Base-by-base conservation (phyloP, 2,797 vertebrate genomes). In the Acipenser transmontanus region DNA sequence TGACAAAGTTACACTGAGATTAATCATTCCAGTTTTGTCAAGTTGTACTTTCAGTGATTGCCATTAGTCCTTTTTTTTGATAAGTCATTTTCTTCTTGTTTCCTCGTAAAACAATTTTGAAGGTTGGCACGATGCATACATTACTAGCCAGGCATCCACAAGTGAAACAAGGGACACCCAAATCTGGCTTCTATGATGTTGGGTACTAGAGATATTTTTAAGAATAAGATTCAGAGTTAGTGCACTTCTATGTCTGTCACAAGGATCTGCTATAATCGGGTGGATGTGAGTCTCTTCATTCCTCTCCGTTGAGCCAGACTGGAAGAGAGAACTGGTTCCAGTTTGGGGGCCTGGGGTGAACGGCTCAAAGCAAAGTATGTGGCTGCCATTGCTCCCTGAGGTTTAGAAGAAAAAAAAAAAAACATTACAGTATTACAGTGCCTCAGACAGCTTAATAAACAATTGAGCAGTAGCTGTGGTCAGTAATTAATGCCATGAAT, bases 331-430 rank as follows among this genome's bases (percentile, higher is more conserved):
- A 99, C 97, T 0, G 97, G 94, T 82, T 98, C 96, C 71, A 99
- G 88, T 72, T 93, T 85, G 0, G 97, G 97, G 56, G 94, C 89
- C 72, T 93, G 93, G 70, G 92, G 85, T 1, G 87, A 90, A 70
- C 92, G 87, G 78, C 93, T 94, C 75, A 99, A 87, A 74, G 97
- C 97, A 0, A 91, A 90, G 79, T 97, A 99, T 57, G 95, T 98
- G 78, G 97, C 97, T 17, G 93, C 93, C 91, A 99, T 93, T 1
- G 97, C 96, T 6, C 96, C 96, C 97, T 98, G 75, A n/a, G 72
- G 76, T 73, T 56, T 62, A 76, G 14, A 75, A 2, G 72, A 62
- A 74, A 72, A 72, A 72, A 12, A 34, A 34, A 34, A 34, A 34
- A 34, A 34, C 3, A 71, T 71, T 71, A 12, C 4, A 34, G 34